Evolutionary conservation across 2,797 vertebrate species (phyloP).

Genomic region (Phaenicophaeus curvirostris): DNA sequence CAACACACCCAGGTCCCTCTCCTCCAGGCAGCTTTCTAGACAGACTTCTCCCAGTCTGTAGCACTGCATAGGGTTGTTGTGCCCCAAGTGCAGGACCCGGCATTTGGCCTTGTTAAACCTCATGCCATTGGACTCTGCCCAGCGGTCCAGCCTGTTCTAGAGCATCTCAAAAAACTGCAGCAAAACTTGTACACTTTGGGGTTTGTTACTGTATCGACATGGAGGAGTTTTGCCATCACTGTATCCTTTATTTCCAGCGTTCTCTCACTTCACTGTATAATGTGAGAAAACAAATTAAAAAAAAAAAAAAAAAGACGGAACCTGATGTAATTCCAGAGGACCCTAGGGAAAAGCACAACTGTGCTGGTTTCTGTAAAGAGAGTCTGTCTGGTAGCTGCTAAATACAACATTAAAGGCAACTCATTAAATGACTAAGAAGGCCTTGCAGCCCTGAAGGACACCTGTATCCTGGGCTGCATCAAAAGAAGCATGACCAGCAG

Average conservation of each 20-base stretch:
- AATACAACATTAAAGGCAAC: neutral
- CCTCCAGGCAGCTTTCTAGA: no score
- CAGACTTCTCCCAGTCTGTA: no score
- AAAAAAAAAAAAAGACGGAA: neutral
- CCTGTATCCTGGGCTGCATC: no score
- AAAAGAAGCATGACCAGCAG: no score
- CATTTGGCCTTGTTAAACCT: no score
- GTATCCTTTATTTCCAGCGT: neutral
- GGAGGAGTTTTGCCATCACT: accelerated
- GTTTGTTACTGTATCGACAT: neutral
- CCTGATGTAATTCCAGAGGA: accelerated
- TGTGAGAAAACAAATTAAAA: neutral
- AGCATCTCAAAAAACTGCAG: neutral
- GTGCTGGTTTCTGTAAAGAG: neutral
- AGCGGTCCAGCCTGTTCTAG: no score
- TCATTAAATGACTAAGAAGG: neutral
- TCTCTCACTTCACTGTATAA: neutral
- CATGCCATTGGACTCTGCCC: no score
- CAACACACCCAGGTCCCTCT: no score
- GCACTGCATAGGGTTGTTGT: no score
- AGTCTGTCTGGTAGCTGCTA: neutral
- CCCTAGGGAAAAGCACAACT: neutral
- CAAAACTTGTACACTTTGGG: accelerated
- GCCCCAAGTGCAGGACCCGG: no score
- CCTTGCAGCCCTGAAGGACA: no score